These are phyloP conservation scores for Tor tambroides DNA, from an alignment of 2,113 vertebrate genomes.

Conservation along the genomic window DNA sequence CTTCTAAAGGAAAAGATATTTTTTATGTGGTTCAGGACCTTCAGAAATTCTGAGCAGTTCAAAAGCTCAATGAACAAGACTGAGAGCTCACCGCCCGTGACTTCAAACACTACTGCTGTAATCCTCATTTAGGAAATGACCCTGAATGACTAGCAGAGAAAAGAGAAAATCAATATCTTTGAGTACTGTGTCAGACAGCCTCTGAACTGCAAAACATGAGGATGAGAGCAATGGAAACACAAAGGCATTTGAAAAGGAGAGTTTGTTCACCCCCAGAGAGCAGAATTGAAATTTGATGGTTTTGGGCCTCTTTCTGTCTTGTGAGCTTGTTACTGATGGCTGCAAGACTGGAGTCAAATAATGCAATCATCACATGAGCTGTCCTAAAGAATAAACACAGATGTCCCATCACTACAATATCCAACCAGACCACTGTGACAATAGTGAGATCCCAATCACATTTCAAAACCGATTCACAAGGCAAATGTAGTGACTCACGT, in stretches of 20 bases:
- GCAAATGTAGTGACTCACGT: neutral
- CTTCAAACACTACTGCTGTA: constrained; percentile 47
- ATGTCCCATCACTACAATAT: neutral
- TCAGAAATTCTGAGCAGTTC: constrained; percentile 1
- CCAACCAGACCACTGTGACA: neutral
- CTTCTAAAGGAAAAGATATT: neutral
- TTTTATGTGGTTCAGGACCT: neutral
- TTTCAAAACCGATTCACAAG: constrained; percentile 3
- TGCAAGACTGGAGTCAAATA: neutral
- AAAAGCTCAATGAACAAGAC: constrained; percentile 19
- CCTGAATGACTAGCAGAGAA: constrained; percentile 47
- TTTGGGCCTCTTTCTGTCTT: neutral
- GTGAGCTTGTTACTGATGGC: neutral
- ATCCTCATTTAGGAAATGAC: constrained; percentile 59
- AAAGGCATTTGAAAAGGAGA: constrained; percentile 31
- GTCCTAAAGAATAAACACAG: neutral
- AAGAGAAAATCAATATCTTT: constrained; percentile 54
- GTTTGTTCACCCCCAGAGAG: constrained; percentile 17
- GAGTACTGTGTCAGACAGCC: constrained; percentile 31
- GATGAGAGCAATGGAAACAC: constrained; percentile 19
- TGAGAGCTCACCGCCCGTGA: constrained; percentile 16
- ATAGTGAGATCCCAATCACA: neutral
- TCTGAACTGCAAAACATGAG: constrained; percentile 37
- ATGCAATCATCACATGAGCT: neutral
- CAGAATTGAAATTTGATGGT: neutral